A percentile compares a stretch with the other conserved stretches of the same genome.
phyloP scores from a whole-genome alignment of 2,113 vertebrate genomes.

The Benitochromis conjunctus region DNA sequence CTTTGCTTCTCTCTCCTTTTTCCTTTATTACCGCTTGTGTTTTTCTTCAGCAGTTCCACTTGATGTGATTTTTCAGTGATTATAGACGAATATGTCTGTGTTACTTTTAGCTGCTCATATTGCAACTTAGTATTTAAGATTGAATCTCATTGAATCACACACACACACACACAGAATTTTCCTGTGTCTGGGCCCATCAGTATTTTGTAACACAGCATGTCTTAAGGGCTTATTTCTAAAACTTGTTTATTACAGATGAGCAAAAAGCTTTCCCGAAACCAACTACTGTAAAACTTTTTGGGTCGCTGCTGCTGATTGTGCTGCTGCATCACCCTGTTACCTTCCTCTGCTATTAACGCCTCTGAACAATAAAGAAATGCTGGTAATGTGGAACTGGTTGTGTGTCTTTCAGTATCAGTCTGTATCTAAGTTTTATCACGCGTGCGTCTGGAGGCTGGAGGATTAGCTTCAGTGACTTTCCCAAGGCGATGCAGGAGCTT shows the following conservation, averaged over 20 bases:
- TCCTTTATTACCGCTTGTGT: neutral
- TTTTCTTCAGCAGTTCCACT: neutral
- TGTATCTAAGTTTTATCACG: neutral
- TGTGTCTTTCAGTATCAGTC: slow-evolving; percentile 16
- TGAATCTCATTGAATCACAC: too few species aligned
- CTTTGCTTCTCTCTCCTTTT: neutral
- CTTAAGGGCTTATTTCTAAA: neutral
- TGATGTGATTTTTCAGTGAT: neutral
- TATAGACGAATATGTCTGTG: neutral
- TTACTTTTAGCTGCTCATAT: neutral
- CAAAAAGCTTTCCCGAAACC: neutral
- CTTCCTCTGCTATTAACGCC: slow-evolving; percentile 23
- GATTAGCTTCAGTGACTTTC: neutral
- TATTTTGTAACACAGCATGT: neutral
- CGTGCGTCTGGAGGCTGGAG: neutral
- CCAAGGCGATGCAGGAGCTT: neutral
- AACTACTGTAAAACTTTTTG: neutral
- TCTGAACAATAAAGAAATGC: slow-evolving; percentile 21
- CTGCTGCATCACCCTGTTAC: neutral
- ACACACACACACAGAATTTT: too few species aligned
- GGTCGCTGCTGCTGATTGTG: neutral
- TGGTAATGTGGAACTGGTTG: neutral
- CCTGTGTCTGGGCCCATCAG: neutral
- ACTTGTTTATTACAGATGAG: neutral
- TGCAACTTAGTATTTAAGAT: neutral